Percentiles rank a stretch among this genome's conserved stretches.
These are phyloP conservation scores for Eulacestoma nigropectus DNA, from an alignment of 2,113 vertebrate genomes.

Conservation along the genomic window DNA sequence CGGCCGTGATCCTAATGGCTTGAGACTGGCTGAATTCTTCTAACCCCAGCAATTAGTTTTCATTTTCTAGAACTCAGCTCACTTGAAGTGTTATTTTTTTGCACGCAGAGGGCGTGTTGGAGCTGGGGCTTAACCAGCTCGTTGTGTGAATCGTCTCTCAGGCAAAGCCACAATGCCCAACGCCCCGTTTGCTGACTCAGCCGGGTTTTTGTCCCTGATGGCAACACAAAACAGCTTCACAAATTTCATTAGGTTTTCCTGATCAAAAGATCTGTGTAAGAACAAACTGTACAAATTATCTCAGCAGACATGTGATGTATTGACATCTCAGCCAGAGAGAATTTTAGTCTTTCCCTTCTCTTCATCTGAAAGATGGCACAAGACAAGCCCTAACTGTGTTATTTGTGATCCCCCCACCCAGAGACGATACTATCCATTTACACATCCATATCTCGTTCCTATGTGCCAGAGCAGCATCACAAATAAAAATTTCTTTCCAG, in stretches of 20 bases:
- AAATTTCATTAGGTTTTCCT: neutral
- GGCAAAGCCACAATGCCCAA: neutral
- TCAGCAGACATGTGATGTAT: neutral
- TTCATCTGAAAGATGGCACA: neutral
- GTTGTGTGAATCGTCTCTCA: neutral
- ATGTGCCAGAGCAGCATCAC: neutral
- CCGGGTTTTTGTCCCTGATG: neutral
- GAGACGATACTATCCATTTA: neutral
- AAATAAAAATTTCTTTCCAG: neutral
- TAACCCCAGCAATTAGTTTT: conserved; percentile 58
- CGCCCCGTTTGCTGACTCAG: neutral
- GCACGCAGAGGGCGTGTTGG: neutral
- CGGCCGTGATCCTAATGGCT: conserved; percentile 39
- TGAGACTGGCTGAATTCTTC: conserved; percentile 64
- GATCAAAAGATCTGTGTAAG: neutral
- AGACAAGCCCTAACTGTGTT: neutral
- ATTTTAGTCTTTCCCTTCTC: neutral
- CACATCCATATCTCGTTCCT: neutral
- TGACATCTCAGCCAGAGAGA: accelerated
- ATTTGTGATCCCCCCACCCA: neutral
- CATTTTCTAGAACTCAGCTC: conserved; percentile 23
- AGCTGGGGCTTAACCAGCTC: neutral
- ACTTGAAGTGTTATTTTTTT: conserved; percentile 53
- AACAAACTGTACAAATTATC: neutral
- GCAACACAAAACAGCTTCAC: neutral